phyloP scores from a whole-genome alignment of 2,797 vertebrate species.

The Macrochelys suwanniensis region DNA sequence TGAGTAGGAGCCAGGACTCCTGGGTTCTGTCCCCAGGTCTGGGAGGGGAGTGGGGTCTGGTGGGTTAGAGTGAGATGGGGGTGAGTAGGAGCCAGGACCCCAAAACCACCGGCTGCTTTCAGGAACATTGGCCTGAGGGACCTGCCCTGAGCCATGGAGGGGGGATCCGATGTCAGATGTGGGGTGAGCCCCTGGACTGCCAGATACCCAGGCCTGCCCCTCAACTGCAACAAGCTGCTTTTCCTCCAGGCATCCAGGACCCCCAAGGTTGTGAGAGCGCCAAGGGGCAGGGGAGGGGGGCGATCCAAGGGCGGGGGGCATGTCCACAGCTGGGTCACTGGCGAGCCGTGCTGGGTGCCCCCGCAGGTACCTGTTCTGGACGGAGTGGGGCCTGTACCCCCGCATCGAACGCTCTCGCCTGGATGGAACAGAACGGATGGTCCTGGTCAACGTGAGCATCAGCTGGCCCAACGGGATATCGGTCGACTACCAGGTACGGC shows the following conservation, averaged over 20 bases:
- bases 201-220: rapidly evolving
- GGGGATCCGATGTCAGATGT: not conserved
- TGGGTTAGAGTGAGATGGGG: not conserved
- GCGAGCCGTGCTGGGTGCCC: not conserved
- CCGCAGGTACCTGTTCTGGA: constrained; percentile 96
- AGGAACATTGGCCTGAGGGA: no score
- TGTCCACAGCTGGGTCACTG: not conserved
- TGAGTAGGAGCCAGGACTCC: no score
- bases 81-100: not conserved
- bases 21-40: no score
- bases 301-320: rapidly evolving
- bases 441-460: constrained; percentile 95
- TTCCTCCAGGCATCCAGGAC: not conserved
- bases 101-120: not conserved
- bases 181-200: rapidly evolving
- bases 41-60: not conserved
- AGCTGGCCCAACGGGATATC: constrained; percentile 99
- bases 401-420: constrained; percentile 94
- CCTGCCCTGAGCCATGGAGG: no score
- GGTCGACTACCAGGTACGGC: constrained; percentile 93
- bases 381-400: constrained; percentile 98
- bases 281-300: rapidly evolving
- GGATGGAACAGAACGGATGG: constrained; percentile 91
- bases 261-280: not conserved
- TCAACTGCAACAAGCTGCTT: not conserved